These are phyloP conservation scores for Patella ulyssiponensis DNA, from an alignment of 2,888 invertebrate species.

Conservation along the genomic window DNA sequence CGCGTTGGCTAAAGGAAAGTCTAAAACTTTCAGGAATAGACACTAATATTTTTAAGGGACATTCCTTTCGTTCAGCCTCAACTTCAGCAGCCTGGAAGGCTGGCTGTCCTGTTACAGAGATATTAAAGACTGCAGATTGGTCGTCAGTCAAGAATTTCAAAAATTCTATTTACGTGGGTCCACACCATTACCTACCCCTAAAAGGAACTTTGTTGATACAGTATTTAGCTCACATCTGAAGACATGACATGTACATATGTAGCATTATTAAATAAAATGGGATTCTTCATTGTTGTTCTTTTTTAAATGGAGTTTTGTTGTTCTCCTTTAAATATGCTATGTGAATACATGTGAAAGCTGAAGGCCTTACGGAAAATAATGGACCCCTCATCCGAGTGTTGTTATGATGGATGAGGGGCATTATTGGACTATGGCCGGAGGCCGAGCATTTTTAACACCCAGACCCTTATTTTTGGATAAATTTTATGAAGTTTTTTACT, in stretches of 20 bases:
- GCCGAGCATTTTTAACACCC: neutral
- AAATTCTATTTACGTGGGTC: constrained; percentile 18
- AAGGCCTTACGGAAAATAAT: constrained; percentile 26
- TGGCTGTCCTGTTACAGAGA: constrained; percentile 6
- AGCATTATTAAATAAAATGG: no score
- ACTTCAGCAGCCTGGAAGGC: neutral
- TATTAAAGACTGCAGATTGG: constrained; percentile 24
- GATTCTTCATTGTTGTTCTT: no score
- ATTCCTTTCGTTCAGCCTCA: constrained; percentile 22
- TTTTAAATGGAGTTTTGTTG: neutral
- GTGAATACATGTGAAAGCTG: constrained; percentile 23
- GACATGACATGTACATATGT: no score
- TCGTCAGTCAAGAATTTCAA: constrained; percentile 22
- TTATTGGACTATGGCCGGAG: neutral
- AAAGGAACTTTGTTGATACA: no score
- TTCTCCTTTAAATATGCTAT: constrained; percentile 1
- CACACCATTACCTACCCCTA: no score
- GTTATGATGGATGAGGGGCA: no score
- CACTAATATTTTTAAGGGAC: constrained; percentile 18
- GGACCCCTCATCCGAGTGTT: constrained; percentile 20
- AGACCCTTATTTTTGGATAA: neutral
- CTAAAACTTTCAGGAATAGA: constrained; percentile 20
- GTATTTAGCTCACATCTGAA: no score
- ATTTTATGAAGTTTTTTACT: no score
- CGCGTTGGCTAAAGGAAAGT: neutral